These are phyloP conservation scores for Campoplex nolae DNA, from an alignment of 2,888 invertebrate genomes.

Conservation along the genomic window DNA sequence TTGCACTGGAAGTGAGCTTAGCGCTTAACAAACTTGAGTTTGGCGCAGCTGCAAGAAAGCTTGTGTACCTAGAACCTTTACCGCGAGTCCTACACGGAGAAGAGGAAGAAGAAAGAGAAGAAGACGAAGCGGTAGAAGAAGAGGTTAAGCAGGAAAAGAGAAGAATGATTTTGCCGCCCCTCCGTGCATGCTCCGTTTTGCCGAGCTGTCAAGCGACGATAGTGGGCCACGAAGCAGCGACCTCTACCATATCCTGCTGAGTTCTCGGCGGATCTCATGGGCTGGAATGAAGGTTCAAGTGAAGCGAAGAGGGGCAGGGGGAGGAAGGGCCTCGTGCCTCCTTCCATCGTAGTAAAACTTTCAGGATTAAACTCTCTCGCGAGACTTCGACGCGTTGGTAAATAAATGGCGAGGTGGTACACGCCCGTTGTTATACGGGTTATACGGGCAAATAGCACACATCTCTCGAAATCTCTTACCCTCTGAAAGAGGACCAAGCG, in stretches of 20 bases:
- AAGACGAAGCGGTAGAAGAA: background rate
- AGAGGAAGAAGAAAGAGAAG: constrained; percentile 19
- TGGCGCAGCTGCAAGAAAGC: constrained; percentile 46
- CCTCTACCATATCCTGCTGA: constrained; percentile 21
- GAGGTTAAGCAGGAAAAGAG: background rate
- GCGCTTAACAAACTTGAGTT: constrained; percentile 51
- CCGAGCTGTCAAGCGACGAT: constrained; percentile 58
- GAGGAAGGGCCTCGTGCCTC: constrained; percentile 11
- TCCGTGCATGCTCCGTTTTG: constrained; percentile 48
- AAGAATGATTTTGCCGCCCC: constrained; percentile 34
- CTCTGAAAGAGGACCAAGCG: constrained; percentile 19
- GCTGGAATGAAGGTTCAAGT: constrained; percentile 46
- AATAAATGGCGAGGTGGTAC: constrained; percentile 62
- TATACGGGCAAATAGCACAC: constrained; percentile 56
- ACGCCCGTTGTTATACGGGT: constrained; percentile 46
- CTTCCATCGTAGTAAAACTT: constrained; percentile 66
- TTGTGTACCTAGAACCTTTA: constrained; percentile 12
- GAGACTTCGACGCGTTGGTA: constrained; percentile 66
- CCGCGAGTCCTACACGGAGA: constrained; percentile 29
- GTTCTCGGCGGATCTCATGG: constrained; percentile 15
- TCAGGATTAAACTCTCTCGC: constrained; percentile 67
- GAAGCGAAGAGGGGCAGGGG: constrained; percentile 6
- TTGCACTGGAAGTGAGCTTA: constrained; percentile 48
- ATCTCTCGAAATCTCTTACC: constrained; percentile 46
- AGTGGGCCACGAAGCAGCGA: constrained; percentile 31